phyloP scores from a whole-genome alignment of 1,140 invertebrate species.

The Theocolax elegans region DNA sequence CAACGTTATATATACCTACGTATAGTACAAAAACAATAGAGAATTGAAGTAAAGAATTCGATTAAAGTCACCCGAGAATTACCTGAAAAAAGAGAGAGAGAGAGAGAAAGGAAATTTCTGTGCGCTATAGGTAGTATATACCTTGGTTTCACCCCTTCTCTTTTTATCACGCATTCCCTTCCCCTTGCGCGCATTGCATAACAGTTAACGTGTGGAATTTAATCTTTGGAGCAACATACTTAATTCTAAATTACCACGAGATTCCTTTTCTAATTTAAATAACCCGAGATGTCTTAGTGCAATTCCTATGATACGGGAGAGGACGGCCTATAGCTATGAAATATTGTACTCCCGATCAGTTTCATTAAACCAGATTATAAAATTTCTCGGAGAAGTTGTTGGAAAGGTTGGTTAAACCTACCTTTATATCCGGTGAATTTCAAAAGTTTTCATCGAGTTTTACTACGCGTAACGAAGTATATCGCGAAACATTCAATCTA shows the following conservation, averaged over 20 bases:
- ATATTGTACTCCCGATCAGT: conserved; percentile 15
- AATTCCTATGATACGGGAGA: no score
- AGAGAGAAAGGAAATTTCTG: background rate
- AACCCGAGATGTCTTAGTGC: no score
- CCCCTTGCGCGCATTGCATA: background rate
- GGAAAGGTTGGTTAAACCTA: no score
- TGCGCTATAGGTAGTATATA: no score
- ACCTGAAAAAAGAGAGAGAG: background rate
- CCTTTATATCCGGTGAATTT: background rate
- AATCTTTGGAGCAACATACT: conserved; percentile 1
- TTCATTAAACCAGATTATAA: conserved; percentile 11
- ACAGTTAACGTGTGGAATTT: conserved; percentile 8
- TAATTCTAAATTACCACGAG: background rate
- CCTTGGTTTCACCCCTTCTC: background rate
- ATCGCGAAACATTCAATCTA: no score
- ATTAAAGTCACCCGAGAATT: background rate
- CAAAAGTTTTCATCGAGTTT: conserved; percentile 13
- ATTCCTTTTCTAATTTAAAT: no score
- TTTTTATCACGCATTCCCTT: background rate
- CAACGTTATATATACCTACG: no score
- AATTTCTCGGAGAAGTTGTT: background rate
- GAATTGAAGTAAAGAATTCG: no score
- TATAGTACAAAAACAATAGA: no score
- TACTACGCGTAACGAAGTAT: background rate
- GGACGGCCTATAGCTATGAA: no score